Evolutionary conservation across 1,140 invertebrate genomes (phyloP), one percentile per base, ranked within the genome.

Genomic region (Heterodera schachtii): DNA sequence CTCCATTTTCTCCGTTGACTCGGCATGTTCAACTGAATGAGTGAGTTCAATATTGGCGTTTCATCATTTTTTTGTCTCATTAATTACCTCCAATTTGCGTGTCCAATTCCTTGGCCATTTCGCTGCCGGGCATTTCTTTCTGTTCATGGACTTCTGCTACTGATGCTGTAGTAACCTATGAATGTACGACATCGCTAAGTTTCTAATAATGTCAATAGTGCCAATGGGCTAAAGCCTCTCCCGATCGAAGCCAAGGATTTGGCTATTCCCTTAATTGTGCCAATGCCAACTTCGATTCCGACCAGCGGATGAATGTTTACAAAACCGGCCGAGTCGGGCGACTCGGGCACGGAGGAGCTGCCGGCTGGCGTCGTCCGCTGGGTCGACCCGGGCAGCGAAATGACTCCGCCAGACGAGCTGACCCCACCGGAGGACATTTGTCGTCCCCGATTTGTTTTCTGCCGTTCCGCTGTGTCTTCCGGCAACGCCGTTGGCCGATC

Each of bases 281-380:
- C 1, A 31, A 31, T 31, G 31, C 31, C 60, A n/a, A 64, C 75
- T 3, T 76, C 75, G 19, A 49, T 47, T 69, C 13, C 43, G 5
- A 21, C 57, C 43, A n/a, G 47, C 19, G 44, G 52, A 69, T 31
- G 77, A 52, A 49, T 41, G 21, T 47, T 80, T 11, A 80, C 69
- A 57, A 80, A 75, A 79, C 71, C 79, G 21, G 66, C 49, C 44
- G 77, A 78, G 8, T 31, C 77, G 66, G 77, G 77, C 9, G 77
- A 78, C 46, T 78, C 77, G n/a, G 77, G 77, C 4, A 78, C 70
- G 31, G 77, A 78, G 16, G 43, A 9, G 8, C 47, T 44, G 57
- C 77, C 77, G 19, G 57, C 75, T 3, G 74, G 74, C 5, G 74
- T 76, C 41, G 57, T 76, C 46, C 44, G 75, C 66, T 76, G 57